These are phyloP conservation scores for Atractosteus spatula DNA, from an alignment of 2,113 vertebrate genomes.

Conservation along the genomic window DNA sequence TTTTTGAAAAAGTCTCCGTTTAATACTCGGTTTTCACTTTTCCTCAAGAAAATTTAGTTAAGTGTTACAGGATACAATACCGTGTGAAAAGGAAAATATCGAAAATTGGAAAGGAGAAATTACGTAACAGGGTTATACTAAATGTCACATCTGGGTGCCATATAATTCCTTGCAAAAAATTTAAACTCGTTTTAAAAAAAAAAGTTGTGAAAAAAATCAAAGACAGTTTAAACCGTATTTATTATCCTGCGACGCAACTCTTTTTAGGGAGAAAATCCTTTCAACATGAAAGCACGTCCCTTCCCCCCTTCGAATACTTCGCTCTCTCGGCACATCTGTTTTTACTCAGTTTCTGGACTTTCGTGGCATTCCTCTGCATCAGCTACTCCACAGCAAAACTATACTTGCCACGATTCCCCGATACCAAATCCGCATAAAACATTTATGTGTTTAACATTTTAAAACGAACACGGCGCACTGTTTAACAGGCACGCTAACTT, in stretches of 20 bases:
- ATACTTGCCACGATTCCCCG: no score
- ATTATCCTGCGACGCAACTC: no score
- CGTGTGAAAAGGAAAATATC: no score
- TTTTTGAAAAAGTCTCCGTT: no score
- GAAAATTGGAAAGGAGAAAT: conserved; percentile 28
- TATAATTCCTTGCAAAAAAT: conserved; percentile 27
- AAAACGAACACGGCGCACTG: neutral
- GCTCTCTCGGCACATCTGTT: conserved; percentile 75
- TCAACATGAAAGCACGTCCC: conserved; percentile 31
- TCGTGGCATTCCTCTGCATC: conserved; percentile 61
- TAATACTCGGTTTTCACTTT: no score
- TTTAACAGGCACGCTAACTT: neutral
- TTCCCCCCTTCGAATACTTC: conserved; percentile 26
- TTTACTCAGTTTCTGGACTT: conserved; percentile 75
- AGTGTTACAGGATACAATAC: no score
- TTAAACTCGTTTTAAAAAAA: neutral
- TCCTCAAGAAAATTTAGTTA: no score
- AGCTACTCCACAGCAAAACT: conserved; percentile 18
- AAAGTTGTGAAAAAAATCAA: neutral
- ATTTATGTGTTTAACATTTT: neutral
- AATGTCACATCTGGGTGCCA: conserved; percentile 57
- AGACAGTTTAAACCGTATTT: neutral
- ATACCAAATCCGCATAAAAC: conserved; percentile 18
- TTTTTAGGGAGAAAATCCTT: no score
- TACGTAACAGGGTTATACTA: conserved; percentile 47